Conservation (phyloP, 2,113 vertebrate species). For the Sylvietta virens region DNA sequence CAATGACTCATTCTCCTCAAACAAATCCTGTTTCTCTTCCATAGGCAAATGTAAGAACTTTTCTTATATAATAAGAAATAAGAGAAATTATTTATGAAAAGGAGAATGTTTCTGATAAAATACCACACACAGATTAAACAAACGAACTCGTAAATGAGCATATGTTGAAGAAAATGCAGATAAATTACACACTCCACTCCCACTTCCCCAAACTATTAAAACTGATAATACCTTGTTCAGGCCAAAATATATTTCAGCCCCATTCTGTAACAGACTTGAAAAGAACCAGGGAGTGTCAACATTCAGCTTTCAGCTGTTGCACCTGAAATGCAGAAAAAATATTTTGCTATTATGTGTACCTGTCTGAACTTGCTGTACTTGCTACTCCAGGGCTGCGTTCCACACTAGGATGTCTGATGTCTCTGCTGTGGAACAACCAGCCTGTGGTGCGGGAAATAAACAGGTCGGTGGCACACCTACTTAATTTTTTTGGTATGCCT, state of each 20-base stretch:
- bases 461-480: neutral
- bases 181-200: neutral
- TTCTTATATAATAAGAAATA: neutral
- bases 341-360: neutral
- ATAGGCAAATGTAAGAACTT: neutral
- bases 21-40: neutral
- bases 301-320: neutral
- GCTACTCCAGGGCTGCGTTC: neutral
- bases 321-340: neutral
- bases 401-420: neutral
- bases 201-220: accelerated
- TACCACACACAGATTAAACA: neutral
- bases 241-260: neutral
- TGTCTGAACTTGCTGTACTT: slow-evolving; percentile 2
- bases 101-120: neutral
- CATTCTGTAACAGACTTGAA: neutral
- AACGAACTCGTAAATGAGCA: neutral
- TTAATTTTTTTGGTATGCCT: neutral
- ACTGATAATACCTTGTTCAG: neutral
- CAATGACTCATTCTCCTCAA: neutral
- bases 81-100: neutral
- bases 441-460: neutral
- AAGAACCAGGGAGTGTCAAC: neutral
- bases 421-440: neutral
- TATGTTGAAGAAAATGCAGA: neutral